Evolutionary conservation across 1,140 invertebrate species (phyloP).

Genomic region (Aphelenchoides besseyi): DNA sequence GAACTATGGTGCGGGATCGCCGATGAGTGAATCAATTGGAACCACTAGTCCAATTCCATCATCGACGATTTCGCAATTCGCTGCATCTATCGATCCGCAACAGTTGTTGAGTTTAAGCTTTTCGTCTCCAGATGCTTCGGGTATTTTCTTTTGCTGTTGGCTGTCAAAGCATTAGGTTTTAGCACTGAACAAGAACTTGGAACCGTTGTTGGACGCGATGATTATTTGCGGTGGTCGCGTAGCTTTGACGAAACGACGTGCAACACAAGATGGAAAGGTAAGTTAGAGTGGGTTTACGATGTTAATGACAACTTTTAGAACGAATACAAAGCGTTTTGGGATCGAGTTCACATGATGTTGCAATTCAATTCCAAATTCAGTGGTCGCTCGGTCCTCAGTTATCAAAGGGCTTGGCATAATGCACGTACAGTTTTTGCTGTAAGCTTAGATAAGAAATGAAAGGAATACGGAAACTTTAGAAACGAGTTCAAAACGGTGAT

Average conservation of each 20-base stretch:
- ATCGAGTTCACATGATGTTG: not conserved
- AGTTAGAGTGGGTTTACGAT: not conserved
- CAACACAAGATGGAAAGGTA: slow-evolving; percentile 9
- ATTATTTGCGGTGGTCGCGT: slow-evolving; percentile 9
- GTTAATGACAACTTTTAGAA: slow-evolving; percentile 1
- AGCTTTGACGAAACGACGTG: not conserved
- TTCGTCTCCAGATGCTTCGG: not conserved
- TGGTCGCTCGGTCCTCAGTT: slow-evolving; percentile 14
- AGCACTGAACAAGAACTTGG: not conserved
- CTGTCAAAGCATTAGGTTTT: not conserved
- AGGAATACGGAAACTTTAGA: not conserved
- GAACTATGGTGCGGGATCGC: not conserved
- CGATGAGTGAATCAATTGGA: not conserved
- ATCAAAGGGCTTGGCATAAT: slow-evolving; percentile 14
- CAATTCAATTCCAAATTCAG: slow-evolving; percentile 15
- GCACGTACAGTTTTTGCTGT: not conserved
- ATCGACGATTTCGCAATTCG: not conserved
- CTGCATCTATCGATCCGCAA: not conserved
- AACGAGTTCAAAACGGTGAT: slow-evolving; percentile 1
- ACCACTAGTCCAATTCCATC: not conserved
- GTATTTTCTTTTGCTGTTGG: not conserved
- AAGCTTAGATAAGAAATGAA: not conserved
- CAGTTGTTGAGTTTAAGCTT: not conserved
- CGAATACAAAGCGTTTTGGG: slow-evolving; percentile 6
- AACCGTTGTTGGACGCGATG: slow-evolving; percentile 11